A percentile compares a stretch with the other conserved stretches of the same genome.
Conservation (phyloP, 2,888 invertebrate species). For the Cancer borealis region DNA sequence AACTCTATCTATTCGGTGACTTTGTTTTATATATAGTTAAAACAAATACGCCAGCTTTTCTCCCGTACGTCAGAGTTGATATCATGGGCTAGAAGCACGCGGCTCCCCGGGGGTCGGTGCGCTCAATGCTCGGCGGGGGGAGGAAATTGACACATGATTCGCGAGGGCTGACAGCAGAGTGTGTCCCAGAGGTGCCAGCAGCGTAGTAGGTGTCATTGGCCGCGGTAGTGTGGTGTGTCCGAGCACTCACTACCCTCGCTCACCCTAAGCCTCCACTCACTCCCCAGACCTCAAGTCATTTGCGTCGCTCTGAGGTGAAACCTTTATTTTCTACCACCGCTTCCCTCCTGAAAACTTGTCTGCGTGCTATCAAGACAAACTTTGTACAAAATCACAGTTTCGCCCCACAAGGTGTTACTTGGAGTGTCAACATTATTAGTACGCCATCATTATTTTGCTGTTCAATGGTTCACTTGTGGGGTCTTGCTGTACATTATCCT, state of each 20-base stretch:
- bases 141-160: slow-evolving; percentile 37
- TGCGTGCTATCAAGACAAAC: not conserved
- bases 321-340: not conserved
- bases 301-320: not conserved
- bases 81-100: not conserved
- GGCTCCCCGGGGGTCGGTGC: not conserved
- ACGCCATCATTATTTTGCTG: not conserved
- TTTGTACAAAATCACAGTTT: not conserved
- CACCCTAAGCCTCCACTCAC: not conserved
- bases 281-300: slow-evolving; percentile 9
- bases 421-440: not conserved
- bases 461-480: not conserved
- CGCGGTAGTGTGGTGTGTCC: not conserved
- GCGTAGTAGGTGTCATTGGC: slow-evolving; percentile 8
- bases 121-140: not conserved
- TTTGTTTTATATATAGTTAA: not conserved
- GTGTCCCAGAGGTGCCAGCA: not conserved
- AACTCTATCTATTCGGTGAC: not conserved
- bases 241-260: slow-evolving; percentile 15
- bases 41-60: not conserved
- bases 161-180: slow-evolving; percentile 7
- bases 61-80: not conserved
- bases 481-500: not conserved
- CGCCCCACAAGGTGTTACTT: not conserved
- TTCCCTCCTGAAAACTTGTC: not conserved